Evolutionary conservation across 2,113 vertebrate genomes (phyloP), one percentile per base, ranked within the genome.

Genomic region (Syrmaticus mikado): DNA sequence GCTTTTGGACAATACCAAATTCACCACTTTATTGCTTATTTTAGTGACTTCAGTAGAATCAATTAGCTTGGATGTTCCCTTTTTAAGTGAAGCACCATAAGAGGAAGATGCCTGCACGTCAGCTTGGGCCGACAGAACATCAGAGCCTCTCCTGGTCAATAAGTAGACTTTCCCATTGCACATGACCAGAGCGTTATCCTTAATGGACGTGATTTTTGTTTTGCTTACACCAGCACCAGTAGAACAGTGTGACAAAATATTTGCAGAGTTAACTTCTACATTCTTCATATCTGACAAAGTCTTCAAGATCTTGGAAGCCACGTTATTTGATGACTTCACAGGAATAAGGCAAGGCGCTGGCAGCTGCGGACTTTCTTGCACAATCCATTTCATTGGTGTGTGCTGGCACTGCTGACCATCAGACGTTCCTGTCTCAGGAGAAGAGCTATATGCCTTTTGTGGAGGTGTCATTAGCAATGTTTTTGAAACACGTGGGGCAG

Each of bases 91-190:
- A 91, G n/a, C 82, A 90, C 93, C 95, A 90, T 92, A 65, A 95
- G 90, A 94, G 77, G 96, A 46, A 79, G 93, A 94, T 7, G 48
- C 79, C 38, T 96, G 95, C 32, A 95, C 94, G 61, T 96, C 94
- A 92, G 32, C 61, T 53, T 90, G 88, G 53, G 91, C 68, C 53
- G 96, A 79, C 10, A 95, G 73, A 93, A 97, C 24, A 83, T 95
- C 97, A 36, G 96, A 94, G 25, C 95, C 97, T 92, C 96, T 98
- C 94, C 97, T 98, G 84, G 98, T 96, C 93, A 99, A 95, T 27
- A 98, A 94, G 95, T 98, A 99, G 55, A 99, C 87, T 60, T 98
- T 99, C 53, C 98, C 98, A 38, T 98, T 98, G 96, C 95, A 99
- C 97, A 99, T 97, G 70, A 99, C 97, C 76, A 98, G 93, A 55